These are phyloP conservation scores for Empidonax alnorum DNA, from an alignment of 2,113 vertebrate genomes.

Conservation along the genomic window DNA sequence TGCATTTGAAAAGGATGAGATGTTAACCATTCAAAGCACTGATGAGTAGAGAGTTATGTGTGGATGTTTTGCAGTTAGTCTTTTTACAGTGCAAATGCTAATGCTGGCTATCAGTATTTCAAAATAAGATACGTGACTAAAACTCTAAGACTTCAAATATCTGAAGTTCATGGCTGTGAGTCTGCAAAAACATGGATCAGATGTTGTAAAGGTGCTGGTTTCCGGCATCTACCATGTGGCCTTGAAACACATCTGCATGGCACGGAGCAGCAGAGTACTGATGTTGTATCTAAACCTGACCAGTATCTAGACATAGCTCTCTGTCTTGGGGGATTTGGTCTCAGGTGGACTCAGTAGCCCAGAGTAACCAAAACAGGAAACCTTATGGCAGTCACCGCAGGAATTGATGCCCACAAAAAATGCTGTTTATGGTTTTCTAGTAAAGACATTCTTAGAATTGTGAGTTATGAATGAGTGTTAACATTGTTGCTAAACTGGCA, in stretches of 20 bases:
- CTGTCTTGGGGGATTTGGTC: neutral
- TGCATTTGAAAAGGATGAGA: neutral
- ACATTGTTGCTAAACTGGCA: neutral
- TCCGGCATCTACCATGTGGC: neutral
- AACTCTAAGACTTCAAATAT: neutral
- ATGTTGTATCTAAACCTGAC: neutral
- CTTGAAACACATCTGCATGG: neutral
- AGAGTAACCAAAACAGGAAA: neutral
- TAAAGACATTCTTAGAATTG: neutral
- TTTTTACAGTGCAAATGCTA: neutral
- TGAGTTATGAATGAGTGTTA: neutral
- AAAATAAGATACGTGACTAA: neutral
- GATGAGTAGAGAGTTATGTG: neutral
- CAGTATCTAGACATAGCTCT: neutral
- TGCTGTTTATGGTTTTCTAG: neutral
- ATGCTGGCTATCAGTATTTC: neutral
- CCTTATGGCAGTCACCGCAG: neutral
- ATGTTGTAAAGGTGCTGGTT: neutral
- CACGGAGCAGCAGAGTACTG: neutral
- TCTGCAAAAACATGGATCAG: neutral
- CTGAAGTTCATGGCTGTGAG: neutral
- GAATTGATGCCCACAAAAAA: neutral
- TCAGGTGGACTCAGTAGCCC: neutral
- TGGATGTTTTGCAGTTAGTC: neutral
- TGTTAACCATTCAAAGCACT: neutral